Evolutionary conservation across 2,113 vertebrate species (phyloP).

Genomic region (Holacanthus passer): DNA sequence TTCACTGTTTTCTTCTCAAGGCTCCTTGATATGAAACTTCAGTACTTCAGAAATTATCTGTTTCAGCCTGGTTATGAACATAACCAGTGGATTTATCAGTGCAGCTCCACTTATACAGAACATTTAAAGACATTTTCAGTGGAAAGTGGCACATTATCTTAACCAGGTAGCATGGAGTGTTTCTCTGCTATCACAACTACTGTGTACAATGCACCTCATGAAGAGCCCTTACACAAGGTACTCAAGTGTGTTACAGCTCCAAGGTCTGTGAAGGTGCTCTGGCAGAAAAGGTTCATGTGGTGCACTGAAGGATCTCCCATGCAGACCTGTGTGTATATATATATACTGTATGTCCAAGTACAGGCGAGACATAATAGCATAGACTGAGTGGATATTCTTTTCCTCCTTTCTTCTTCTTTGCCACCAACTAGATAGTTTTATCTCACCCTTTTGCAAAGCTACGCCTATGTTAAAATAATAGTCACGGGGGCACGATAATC

Average conservation of each 20-base stretch:
- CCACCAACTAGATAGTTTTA: conserved; percentile 11
- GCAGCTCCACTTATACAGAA: background rate
- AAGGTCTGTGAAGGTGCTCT: background rate
- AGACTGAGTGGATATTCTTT: background rate
- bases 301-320: background rate
- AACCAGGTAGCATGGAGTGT: background rate
- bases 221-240: background rate
- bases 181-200: background rate
- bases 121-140: background rate
- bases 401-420: background rate
- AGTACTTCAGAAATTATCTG: background rate
- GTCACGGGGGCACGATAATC: conserved; percentile 40
- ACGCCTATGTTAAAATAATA: conserved; percentile 35
- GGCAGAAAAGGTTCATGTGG: background rate
- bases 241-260: background rate
- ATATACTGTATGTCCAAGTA: background rate
- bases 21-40: background rate
- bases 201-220: background rate
- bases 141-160: background rate
- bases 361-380: background rate
- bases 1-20: background rate
- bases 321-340: background rate
- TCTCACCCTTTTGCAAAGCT: conserved; percentile 30
- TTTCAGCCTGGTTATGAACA: background rate
- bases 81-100: background rate